Conservation (phyloP, 2,797 vertebrate species). For the Cyclura pinguis region DNA sequence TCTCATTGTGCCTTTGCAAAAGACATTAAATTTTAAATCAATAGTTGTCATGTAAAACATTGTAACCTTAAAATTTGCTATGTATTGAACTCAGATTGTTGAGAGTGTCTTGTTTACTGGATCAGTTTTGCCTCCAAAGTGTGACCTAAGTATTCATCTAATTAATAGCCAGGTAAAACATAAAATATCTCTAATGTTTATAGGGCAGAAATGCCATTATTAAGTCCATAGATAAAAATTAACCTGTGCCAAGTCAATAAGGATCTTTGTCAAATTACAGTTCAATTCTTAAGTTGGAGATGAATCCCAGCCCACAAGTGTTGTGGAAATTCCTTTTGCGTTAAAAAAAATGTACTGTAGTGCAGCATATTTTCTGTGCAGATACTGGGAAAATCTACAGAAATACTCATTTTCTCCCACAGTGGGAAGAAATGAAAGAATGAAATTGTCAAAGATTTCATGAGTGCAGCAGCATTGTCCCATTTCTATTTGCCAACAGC, state of each 20-base stretch:
- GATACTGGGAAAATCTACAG: too few species aligned
- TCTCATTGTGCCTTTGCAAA: not conserved
- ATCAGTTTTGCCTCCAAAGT: not conserved
- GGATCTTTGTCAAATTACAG: slow-evolving; percentile 19
- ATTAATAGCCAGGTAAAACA: not conserved
- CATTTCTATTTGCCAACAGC: not conserved
- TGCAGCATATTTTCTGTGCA: too few species aligned
- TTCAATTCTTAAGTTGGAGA: slow-evolving; percentile 28
- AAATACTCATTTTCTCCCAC: too few species aligned
- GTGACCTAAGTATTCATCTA: not conserved
- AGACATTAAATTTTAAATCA: slow-evolving; percentile 17
- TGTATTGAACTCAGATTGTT: not conserved
- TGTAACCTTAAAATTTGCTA: not conserved
- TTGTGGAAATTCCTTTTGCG: too few species aligned
- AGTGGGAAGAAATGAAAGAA: too few species aligned
- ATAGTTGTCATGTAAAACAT: slow-evolving; percentile 8
- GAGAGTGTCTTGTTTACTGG: not conserved
- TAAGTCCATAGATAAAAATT: not conserved
- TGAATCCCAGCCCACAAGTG: too few species aligned
- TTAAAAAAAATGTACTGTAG: too few species aligned
- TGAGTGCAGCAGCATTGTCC: not conserved
- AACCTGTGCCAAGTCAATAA: slow-evolving; percentile 26
- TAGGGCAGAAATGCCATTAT: not conserved
- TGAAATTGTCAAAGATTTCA: too few species aligned
- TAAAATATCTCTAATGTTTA: not conserved